phyloP scores from a whole-genome alignment of 2,888 invertebrate genomes.

The Scaptodrosophila latifasciaeformis region DNA sequence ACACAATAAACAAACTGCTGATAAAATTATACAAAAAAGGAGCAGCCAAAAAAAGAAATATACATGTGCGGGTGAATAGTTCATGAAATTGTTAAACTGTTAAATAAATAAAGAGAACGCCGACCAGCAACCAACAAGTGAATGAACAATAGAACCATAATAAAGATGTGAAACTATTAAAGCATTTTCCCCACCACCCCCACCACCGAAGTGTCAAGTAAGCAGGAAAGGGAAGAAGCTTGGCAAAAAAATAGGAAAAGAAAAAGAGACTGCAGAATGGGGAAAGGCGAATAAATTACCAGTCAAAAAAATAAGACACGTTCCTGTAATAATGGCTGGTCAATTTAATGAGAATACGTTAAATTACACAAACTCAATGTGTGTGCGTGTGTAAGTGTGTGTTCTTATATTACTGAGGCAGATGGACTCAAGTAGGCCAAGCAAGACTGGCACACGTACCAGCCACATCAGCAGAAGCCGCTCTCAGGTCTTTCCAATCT shows the following conservation, averaged over 20 bases:
- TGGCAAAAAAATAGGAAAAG: conserved; percentile 32
- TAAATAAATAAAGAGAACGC: conserved; percentile 44
- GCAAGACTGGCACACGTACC: conserved; percentile 1
- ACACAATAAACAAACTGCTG: background rate
- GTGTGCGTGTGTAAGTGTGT: too few species aligned
- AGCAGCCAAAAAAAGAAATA: conserved; percentile 17
- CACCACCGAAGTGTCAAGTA: background rate
- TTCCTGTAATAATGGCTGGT: conserved; percentile 61
- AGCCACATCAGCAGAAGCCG: background rate
- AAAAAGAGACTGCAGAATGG: conserved; percentile 1
- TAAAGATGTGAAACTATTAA: conserved; percentile 34
- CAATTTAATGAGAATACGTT: conserved; percentile 66
- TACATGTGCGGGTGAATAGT: conserved; percentile 18
- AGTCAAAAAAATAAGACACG: conserved; percentile 51
- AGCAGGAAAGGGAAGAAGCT: background rate
- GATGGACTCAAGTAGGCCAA: conserved; percentile 10
- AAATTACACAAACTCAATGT: conserved; percentile 43
- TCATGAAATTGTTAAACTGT: conserved; percentile 40
- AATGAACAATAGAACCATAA: conserved; percentile 13
- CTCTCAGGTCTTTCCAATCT: background rate
- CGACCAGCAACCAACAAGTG: conserved; percentile 9
- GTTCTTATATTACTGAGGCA: too few species aligned
- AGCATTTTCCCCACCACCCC: conserved; percentile 16
- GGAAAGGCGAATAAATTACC: conserved; percentile 53
- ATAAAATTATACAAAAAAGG: conserved; percentile 16